Evolutionary conservation across 2,888 invertebrate genomes (phyloP).

Genomic region (Automeris io): DNA sequence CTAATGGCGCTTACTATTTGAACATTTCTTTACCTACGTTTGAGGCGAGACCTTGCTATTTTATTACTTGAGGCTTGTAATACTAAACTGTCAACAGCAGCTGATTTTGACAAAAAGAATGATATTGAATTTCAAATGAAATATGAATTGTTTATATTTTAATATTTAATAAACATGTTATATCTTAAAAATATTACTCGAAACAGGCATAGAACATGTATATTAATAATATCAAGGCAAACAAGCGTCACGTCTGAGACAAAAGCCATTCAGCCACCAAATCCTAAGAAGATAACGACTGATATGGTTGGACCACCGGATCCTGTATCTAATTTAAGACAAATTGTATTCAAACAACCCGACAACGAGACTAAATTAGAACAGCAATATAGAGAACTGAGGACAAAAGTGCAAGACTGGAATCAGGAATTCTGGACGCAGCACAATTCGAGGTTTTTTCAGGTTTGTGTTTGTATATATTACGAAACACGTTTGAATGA

Average conservation of each 20-base stretch:
- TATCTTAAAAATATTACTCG: constrained; percentile 14
- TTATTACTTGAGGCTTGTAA: too few species aligned
- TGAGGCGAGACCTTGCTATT: too few species aligned
- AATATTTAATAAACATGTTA: constrained; percentile 18
- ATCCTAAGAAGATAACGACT: constrained; percentile 51
- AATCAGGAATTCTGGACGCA: constrained; percentile 90
- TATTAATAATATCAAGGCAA: constrained; percentile 21
- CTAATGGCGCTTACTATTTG: too few species aligned
- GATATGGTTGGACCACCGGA: constrained; percentile 90
- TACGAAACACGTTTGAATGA: too few species aligned
- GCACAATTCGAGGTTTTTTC: constrained; percentile 86
- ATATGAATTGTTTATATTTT: not conserved
- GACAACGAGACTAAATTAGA: constrained; percentile 82
- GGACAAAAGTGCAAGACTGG: constrained; percentile 86
- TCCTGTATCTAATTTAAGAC: constrained; percentile 86
- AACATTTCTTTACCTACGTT: too few species aligned
- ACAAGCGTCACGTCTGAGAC: constrained; percentile 40
- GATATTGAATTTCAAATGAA: not conserved
- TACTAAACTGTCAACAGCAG: too few species aligned
- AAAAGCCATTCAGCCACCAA: constrained; percentile 51
- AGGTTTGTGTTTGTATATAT: constrained; percentile 46
- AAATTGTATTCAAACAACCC: constrained; percentile 80
- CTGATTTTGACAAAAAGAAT: not conserved
- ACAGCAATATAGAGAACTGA: constrained; percentile 78
- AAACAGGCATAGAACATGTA: constrained; percentile 20